phyloP scores from a whole-genome alignment of 2,797 vertebrate genomes.

The Acipenser ruthenus region DNA sequence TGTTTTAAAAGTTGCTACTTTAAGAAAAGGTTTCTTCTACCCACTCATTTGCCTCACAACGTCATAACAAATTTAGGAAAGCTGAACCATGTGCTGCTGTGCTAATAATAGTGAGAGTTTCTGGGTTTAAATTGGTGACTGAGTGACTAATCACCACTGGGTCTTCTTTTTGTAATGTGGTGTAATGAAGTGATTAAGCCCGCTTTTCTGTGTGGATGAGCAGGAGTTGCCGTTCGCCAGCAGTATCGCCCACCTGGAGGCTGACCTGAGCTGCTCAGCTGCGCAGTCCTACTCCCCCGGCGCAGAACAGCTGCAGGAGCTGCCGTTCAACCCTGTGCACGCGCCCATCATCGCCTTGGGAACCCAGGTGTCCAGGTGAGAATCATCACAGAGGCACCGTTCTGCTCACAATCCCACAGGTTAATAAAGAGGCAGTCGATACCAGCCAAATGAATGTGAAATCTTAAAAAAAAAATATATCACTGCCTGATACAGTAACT shows the following conservation, averaged over 20 bases:
- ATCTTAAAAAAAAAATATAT: too few relatives aligned
- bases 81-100: slow-evolving; percentile 26
- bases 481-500: too few relatives aligned
- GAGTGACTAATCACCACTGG: not conserved
- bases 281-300: slow-evolving; percentile 15
- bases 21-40: too few relatives aligned
- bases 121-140: not conserved
- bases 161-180: not conserved
- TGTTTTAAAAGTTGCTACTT: too few relatives aligned
- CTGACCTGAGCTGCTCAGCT: slow-evolving; percentile 39
- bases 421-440: not conserved
- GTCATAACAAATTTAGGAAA: slow-evolving; percentile 2
- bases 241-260: slow-evolving; percentile 73
- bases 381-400: too few relatives aligned
- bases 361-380: slow-evolving; percentile 68
- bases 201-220: not conserved
- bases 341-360: slow-evolving; percentile 70
- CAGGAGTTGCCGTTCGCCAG: slow-evolving; percentile 47
- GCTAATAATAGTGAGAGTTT: slow-evolving; percentile 32
- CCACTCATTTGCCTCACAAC: too few relatives aligned
- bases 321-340: slow-evolving; percentile 77
- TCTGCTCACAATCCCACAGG: not conserved
- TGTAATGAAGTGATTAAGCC: not conserved
- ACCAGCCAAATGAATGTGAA: not conserved
- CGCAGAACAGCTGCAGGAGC: slow-evolving; percentile 58